A percentile compares a stretch with the other conserved stretches of the same genome.
These are phyloP conservation scores for Nanorana parkeri DNA, from an alignment of 2,113 vertebrate genomes.

Conservation along the genomic window DNA sequence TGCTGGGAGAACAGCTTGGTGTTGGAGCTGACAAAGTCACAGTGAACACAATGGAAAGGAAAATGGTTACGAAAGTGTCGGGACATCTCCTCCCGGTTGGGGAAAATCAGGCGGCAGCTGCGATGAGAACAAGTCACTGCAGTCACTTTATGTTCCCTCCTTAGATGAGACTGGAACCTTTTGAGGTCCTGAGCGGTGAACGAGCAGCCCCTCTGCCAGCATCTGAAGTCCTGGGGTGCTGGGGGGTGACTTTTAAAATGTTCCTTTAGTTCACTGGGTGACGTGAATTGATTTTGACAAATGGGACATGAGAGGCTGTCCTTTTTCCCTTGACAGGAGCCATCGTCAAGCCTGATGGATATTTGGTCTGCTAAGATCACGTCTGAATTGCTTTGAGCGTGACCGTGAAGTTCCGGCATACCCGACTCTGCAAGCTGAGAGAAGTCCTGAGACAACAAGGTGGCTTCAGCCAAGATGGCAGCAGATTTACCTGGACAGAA, in stretches of 20 bases:
- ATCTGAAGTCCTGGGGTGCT: slow-evolving; percentile 60
- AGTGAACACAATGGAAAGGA: slow-evolving; percentile 80
- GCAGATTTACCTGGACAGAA: background rate
- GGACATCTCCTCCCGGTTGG: slow-evolving; percentile 75
- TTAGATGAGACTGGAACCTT: slow-evolving; percentile 73
- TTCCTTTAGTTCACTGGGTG: slow-evolving; percentile 73
- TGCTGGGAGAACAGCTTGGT: slow-evolving; percentile 78
- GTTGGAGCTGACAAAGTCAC: slow-evolving; percentile 75
- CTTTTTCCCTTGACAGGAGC: accelerated
- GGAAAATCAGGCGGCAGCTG: slow-evolving; percentile 75
- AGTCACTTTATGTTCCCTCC: slow-evolving; percentile 63
- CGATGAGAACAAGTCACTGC: slow-evolving; percentile 73
- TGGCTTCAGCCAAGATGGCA: slow-evolving; percentile 57
- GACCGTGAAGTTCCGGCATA: slow-evolving; percentile 57
- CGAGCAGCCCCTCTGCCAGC: slow-evolving; percentile 70
- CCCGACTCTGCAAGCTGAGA: slow-evolving; percentile 50
- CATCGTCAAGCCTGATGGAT: background rate
- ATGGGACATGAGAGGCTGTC: slow-evolving; percentile 70
- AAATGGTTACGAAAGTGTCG: slow-evolving; percentile 74
- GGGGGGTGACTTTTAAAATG: slow-evolving; percentile 76
- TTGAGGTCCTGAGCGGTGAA: slow-evolving; percentile 71
- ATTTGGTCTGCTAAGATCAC: background rate
- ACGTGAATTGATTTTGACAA: slow-evolving; percentile 68
- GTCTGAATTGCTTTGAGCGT: slow-evolving; percentile 46
- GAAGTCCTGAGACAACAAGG: slow-evolving; percentile 69